These are phyloP conservation scores for Epistrophe grossulariae DNA, from an alignment of 2,888 invertebrate genomes.

Conservation along the genomic window DNA sequence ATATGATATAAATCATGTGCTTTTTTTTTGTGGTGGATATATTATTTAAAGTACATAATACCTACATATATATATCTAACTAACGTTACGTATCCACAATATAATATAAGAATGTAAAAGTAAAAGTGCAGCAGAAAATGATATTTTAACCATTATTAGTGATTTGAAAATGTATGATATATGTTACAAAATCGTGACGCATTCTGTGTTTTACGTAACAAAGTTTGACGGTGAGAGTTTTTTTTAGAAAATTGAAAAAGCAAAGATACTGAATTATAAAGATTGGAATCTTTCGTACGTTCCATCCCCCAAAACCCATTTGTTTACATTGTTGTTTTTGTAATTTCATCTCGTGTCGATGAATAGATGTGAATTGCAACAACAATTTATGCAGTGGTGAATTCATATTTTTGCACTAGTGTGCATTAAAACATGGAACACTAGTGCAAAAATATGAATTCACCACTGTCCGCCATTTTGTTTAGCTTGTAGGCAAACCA, in stretches of 20 bases:
- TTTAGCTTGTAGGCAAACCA: too few relatives aligned
- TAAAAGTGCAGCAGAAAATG: conserved; percentile 63
- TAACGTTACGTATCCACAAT: neutral
- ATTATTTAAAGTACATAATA: neutral
- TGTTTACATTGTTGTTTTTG: too few relatives aligned
- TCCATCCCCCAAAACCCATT: too few relatives aligned
- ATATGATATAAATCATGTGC: conserved; percentile 31
- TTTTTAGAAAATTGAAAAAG: neutral
- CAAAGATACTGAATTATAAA: too few relatives aligned
- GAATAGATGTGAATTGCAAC: too few relatives aligned
- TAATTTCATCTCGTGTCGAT: too few relatives aligned
- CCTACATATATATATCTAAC: neutral
- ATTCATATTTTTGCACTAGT: too few relatives aligned
- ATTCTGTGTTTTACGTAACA: conserved; percentile 59
- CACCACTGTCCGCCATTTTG: too few relatives aligned
- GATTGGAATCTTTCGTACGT: too few relatives aligned
- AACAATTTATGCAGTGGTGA: too few relatives aligned
- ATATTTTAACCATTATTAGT: conserved; percentile 53
- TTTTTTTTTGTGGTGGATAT: neutral
- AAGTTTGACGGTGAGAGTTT: neutral
- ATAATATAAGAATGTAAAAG: conserved; percentile 59
- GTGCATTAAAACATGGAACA: too few relatives aligned
- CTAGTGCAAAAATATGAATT: too few relatives aligned
- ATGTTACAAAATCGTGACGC: conserved; percentile 56
- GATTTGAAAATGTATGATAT: conserved; percentile 22